phyloP scores from a whole-genome alignment of 2,113 vertebrate genomes.

The Passer domesticus region DNA sequence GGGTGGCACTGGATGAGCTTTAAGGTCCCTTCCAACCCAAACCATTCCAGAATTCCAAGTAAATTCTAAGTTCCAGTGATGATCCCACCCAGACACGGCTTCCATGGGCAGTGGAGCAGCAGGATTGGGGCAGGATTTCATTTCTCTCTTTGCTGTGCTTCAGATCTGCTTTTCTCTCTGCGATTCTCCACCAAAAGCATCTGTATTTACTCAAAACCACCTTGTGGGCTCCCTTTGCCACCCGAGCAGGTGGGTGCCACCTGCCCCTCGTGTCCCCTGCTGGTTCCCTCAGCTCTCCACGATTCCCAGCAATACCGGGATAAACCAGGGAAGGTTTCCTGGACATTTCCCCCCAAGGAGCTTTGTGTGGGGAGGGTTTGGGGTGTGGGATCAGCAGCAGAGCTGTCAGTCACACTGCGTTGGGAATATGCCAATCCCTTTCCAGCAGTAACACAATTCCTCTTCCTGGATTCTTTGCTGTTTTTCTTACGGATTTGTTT shows the following conservation, averaged over 20 bases:
- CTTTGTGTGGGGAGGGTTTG: background rate
- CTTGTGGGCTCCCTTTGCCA: background rate
- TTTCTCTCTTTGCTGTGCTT: background rate
- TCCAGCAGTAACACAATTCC: conserved; percentile 63
- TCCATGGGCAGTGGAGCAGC: accelerated
- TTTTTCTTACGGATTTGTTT: conserved; percentile 64
- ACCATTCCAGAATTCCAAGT: background rate
- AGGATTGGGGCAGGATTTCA: background rate
- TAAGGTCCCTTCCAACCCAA: background rate
- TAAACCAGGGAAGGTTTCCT: background rate
- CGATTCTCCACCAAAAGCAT: accelerated
- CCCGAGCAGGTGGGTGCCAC: background rate
- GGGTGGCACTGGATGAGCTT: background rate
- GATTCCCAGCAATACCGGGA: background rate
- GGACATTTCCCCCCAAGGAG: background rate
- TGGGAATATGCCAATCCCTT: conserved; percentile 56
- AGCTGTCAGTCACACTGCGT: conserved; percentile 34
- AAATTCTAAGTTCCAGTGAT: background rate
- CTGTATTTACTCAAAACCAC: accelerated
- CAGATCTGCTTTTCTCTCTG: background rate
- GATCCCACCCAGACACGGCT: background rate
- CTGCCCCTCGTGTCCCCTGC: background rate
- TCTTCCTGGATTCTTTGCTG: conserved; percentile 45
- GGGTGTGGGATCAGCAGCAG: background rate
- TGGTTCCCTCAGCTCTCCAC: background rate